phyloP scores from a whole-genome alignment of 2,113 vertebrate genomes.

The Scytalopus superciliaris region DNA sequence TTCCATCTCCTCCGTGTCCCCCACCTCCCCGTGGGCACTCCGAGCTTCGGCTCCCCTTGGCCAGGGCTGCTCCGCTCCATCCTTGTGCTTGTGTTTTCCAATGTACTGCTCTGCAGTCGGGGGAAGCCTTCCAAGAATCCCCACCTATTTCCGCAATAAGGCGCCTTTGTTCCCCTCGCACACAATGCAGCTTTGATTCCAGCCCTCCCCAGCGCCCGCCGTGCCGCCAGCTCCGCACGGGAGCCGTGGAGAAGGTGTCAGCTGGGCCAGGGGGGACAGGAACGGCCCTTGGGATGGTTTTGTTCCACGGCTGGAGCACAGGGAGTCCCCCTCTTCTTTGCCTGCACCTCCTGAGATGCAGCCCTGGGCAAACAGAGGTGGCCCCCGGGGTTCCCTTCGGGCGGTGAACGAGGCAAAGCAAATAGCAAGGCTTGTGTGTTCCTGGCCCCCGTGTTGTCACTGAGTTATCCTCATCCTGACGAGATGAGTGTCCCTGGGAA shows the following conservation, averaged over 20 bases:
- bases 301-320: not conserved
- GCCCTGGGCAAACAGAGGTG: not conserved
- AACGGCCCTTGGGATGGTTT: not conserved
- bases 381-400: not conserved
- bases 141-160: slow-evolving; percentile 58
- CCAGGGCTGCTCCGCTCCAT: not conserved
- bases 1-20: not conserved
- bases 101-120: not conserved
- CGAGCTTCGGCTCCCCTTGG: not conserved
- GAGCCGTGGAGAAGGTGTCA: not conserved
- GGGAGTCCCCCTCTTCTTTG: not conserved
- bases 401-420: not conserved
- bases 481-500: not conserved
- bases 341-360: too few species aligned
- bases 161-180: slow-evolving; percentile 36
- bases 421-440: not conserved
- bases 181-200: slow-evolving; percentile 57
- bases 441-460: not conserved
- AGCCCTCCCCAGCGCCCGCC: too few species aligned
- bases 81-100: not conserved
- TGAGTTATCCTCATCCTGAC: not conserved
- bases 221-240: not conserved
- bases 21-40: rapidly evolving
- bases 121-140: slow-evolving; percentile 66
- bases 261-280: not conserved